Evolutionary conservation across 2,113 vertebrate species (phyloP).

Genomic region (Lepidothrix coronata): DNA sequence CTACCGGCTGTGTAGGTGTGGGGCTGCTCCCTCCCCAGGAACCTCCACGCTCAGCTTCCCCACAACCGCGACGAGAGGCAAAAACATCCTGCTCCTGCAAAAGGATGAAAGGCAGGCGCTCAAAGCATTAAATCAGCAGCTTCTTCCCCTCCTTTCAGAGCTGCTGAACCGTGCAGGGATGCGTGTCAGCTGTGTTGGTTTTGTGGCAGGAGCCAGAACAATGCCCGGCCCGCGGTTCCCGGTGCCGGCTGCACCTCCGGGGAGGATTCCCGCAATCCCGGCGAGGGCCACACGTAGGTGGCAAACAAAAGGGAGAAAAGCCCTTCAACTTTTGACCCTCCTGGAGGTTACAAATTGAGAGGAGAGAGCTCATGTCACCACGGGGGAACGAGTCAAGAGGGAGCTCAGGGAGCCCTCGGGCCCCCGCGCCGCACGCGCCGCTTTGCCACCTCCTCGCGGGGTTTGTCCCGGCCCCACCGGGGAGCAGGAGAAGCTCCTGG

Average conservation of each 20-base stretch:
- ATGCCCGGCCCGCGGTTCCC: neutral
- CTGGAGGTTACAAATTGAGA: neutral
- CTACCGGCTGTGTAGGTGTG: slow-evolving; percentile 12
- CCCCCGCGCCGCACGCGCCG: neutral
- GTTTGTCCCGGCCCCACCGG: neutral
- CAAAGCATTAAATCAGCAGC: slow-evolving; percentile 26
- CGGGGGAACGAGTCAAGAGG: neutral
- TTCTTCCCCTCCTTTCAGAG: slow-evolving; percentile 24
- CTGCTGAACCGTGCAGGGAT: slow-evolving; percentile 8
- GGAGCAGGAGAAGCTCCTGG: neutral
- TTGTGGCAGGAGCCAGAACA: neutral
- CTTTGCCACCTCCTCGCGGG: neutral
- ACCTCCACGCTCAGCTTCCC: neutral
- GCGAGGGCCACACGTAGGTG: neutral
- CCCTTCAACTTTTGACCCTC: slow-evolving; percentile 51
- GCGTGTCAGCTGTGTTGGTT: slow-evolving; percentile 2
- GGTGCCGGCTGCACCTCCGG: neutral
- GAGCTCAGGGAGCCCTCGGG: neutral
- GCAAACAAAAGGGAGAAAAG: neutral
- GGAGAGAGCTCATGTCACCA: neutral
- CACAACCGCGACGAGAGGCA: neutral
- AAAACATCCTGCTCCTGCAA: neutral
- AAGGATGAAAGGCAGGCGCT: slow-evolving; percentile 19
- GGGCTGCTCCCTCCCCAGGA: neutral
- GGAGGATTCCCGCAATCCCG: neutral